A percentile compares a stretch with the other conserved stretches of the same genome.
Conservation (phyloP, 2,888 invertebrate species). For the Toxonevra muliebris region DNA sequence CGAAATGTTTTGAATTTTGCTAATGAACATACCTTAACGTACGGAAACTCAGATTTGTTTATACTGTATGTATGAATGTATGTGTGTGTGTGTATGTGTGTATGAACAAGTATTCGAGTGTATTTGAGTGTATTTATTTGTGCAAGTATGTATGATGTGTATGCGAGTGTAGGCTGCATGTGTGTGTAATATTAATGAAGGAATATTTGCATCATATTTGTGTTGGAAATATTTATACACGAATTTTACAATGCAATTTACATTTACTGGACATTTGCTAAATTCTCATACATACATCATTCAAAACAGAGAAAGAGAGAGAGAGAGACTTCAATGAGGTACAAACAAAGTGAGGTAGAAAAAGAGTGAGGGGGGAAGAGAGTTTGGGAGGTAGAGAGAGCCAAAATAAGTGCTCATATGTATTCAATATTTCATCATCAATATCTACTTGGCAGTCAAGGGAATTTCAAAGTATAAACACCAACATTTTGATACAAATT, state of each 20-base stretch:
- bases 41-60: slow-evolving; percentile 3
- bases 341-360: neutral
- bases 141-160: slow-evolving; percentile 10
- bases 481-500: too few relatives aligned
- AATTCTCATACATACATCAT: slow-evolving; percentile 31
- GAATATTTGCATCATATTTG: slow-evolving; percentile 53
- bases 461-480: too few relatives aligned
- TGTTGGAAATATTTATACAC: too few relatives aligned
- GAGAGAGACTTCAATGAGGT: slow-evolving; percentile 23
- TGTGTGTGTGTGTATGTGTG: neutral
- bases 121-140: neutral
- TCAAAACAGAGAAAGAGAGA: slow-evolving; percentile 35
- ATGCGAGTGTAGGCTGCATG: slow-evolving; percentile 2
- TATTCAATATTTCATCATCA: too few relatives aligned
- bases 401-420: too few relatives aligned
- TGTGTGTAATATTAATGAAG: slow-evolving; percentile 53
- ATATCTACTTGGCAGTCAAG: too few relatives aligned
- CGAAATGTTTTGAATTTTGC: slow-evolving; percentile 48
- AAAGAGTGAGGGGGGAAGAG: too few relatives aligned
- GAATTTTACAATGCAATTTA: too few relatives aligned
- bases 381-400: too few relatives aligned
- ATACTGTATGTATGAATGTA: slow-evolving; percentile 9
- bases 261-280: neutral
- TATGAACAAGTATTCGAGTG: neutral
- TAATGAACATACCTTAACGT: slow-evolving; percentile 55